A percentile compares a stretch with the other conserved stretches of the same genome.
Evolutionary conservation across 2,113 vertebrate genomes (phyloP).

Genomic region (Prionailurus bengalensis): DNA sequence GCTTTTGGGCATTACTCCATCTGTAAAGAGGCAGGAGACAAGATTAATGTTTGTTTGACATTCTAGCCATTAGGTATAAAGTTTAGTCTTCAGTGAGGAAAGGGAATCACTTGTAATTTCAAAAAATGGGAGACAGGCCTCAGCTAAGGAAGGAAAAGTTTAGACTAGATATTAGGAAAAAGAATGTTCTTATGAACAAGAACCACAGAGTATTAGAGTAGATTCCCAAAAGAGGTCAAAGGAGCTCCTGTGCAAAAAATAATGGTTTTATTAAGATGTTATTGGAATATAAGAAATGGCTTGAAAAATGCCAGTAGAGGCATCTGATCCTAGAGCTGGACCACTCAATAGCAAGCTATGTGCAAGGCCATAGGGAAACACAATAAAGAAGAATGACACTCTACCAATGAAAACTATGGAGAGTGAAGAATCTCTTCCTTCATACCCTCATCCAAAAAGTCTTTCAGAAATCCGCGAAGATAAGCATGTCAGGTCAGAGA

Average conservation of each 20-base stretch:
- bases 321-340: slow-evolving; percentile 10
- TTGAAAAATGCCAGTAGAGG: slow-evolving; percentile 40
- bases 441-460: slow-evolving; percentile 11
- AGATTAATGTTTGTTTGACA: slow-evolving; percentile 84
- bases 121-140: slow-evolving; percentile 76
- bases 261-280: slow-evolving; percentile 65
- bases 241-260: slow-evolving; percentile 56
- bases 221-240: slow-evolving; percentile 68
- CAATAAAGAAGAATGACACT: not conserved
- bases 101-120: slow-evolving; percentile 84
- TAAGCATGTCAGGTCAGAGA: not conserved
- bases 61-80: slow-evolving; percentile 84
- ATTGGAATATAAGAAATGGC: slow-evolving; percentile 27
- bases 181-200: slow-evolving; percentile 76
- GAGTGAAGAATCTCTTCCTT: slow-evolving; percentile 30
- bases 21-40: slow-evolving; percentile 75
- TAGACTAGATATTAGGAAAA: slow-evolving; percentile 80
- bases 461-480: slow-evolving; percentile 37
- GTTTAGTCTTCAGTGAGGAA: slow-evolving; percentile 86
- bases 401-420: not conserved
- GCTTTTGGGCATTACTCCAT: slow-evolving; percentile 76
- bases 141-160: slow-evolving; percentile 83
- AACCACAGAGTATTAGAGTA: slow-evolving; percentile 60
- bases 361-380: not conserved
- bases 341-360: not conserved